Conservation (phyloP, 2,797 vertebrate genomes). For the Xenops minutus region DNA sequence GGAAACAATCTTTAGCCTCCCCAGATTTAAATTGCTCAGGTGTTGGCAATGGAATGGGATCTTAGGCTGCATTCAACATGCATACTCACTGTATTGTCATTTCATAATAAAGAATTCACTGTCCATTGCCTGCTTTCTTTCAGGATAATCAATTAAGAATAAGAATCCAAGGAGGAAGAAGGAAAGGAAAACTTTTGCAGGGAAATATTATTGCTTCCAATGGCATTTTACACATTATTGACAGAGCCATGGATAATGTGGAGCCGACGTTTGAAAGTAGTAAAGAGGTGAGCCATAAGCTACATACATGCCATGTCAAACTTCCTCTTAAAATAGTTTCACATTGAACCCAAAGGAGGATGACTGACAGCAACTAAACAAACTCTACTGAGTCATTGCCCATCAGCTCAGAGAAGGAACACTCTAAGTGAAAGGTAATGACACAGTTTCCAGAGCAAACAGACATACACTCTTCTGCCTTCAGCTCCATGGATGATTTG, state of each 20-base stretch:
- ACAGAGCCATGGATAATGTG: conserved; percentile 84
- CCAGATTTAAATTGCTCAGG: not conserved
- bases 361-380: not conserved
- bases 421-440: not conserved
- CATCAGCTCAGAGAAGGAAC: not conserved
- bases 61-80: not conserved
- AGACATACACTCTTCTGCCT: not conserved
- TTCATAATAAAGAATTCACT: not conserved
- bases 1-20: not conserved
- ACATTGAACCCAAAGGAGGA: not conserved
- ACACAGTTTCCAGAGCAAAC: not conserved
- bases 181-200: conserved; percentile 78
- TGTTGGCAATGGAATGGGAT: not conserved
- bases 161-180: conserved; percentile 83
- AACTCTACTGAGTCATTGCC: not conserved
- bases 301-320: not conserved
- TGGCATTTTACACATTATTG: conserved; percentile 89
- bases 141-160: conserved; percentile 81
- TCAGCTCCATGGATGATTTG: not conserved
- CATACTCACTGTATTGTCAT: not conserved
- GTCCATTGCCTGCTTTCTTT: not conserved
- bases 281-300: conserved; percentile 74
- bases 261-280: conserved; percentile 79
- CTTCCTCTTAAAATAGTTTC: not conserved
- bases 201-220: conserved; percentile 87